These are phyloP conservation scores for Lycaon pictus DNA, from an alignment of 2,113 vertebrate species.

Conservation along the genomic window DNA sequence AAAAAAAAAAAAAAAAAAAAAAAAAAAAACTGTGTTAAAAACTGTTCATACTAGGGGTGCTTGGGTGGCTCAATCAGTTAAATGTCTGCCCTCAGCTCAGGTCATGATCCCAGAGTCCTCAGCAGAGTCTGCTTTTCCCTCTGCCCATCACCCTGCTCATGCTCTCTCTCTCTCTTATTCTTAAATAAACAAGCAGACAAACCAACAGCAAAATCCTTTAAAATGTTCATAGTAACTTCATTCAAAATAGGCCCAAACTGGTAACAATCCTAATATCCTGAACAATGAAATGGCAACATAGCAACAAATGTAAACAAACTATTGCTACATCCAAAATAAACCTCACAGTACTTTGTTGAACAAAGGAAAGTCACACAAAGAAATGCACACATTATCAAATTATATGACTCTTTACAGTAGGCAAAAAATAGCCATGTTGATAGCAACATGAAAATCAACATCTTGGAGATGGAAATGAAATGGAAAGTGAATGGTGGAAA, in stretches of 20 bases:
- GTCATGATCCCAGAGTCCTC: too few relatives aligned
- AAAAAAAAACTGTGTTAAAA: too few relatives aligned
- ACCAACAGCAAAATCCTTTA: neutral
- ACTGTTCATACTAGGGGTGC: too few relatives aligned
- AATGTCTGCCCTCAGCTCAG: too few relatives aligned
- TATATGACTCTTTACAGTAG: neutral
- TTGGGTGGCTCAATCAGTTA: too few relatives aligned
- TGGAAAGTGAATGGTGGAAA: neutral
- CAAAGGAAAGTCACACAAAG: neutral
- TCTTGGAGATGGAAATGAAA: neutral
- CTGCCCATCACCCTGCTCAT: too few relatives aligned
- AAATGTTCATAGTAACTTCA: neutral
- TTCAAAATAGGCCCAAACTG: neutral
- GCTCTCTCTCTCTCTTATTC: too few relatives aligned
- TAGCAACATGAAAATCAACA: neutral
- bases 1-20: neutral
- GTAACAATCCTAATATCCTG: neutral
- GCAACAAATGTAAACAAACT: neutral
- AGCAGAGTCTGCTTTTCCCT: too few relatives aligned
- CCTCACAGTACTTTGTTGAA: neutral
- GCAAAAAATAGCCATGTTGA: neutral
- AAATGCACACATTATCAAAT: neutral
- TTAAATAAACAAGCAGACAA: too few relatives aligned
- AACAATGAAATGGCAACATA: neutral
- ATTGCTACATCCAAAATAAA: neutral